Conservation (phyloP, 2,797 vertebrate species). For the Crypturellus tataupa region DNA sequence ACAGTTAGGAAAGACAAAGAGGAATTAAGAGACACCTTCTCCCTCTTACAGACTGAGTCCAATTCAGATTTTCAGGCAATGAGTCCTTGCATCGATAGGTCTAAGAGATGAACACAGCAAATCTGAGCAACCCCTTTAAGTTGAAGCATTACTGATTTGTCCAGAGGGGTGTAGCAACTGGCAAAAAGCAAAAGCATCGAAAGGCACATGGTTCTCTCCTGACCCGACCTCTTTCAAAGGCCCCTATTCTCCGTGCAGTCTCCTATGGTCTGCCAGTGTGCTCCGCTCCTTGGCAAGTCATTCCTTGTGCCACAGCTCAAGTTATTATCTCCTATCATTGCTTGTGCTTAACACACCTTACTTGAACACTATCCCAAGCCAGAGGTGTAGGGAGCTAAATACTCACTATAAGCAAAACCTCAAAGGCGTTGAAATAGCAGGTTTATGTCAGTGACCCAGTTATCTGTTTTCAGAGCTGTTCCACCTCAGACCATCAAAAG, state of each 20-base stretch:
- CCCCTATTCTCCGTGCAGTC: not conserved
- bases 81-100: not conserved
- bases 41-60: not conserved
- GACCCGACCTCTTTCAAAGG: not conserved
- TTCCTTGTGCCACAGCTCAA: not conserved
- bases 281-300: not conserved
- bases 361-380: not conserved
- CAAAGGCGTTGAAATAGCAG: slow-evolving; percentile 8
- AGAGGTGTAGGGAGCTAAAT: not conserved
- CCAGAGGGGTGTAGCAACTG: not conserved
- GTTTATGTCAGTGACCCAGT: slow-evolving; percentile 42
- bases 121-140: not conserved
- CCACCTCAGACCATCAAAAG: slow-evolving; percentile 29
- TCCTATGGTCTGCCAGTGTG: not conserved
- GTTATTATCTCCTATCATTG: not conserved
- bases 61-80: not conserved
- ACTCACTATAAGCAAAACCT: slow-evolving; percentile 3
- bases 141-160: not conserved
- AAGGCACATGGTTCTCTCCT: not conserved
- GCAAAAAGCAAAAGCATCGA: not conserved
- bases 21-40: not conserved
- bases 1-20: not conserved
- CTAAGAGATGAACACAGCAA: not conserved
- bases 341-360: not conserved
- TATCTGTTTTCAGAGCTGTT: slow-evolving; percentile 43